Evolutionary conservation across 1,140 invertebrate genomes (phyloP).

Genomic region (Eumaeus atala): DNA sequence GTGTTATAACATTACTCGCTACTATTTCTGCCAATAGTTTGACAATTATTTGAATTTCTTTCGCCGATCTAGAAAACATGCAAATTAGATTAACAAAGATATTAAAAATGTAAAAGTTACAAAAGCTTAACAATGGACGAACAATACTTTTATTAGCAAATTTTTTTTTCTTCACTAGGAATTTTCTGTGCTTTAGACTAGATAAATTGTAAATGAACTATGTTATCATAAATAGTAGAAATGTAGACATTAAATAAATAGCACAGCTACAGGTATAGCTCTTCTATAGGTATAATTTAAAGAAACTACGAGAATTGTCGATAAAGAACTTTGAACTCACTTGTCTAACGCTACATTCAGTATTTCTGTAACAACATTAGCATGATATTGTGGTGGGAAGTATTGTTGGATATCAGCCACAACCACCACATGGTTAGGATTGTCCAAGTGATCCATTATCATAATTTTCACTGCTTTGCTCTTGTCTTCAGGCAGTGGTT

Average conservation of each 20-base stretch:
- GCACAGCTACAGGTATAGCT: too few species aligned
- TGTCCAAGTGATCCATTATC: constrained; percentile 41
- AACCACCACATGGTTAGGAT: constrained; percentile 41
- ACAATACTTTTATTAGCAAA: too few species aligned
- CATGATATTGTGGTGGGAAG: constrained; percentile 41
- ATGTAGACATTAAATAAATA: too few species aligned
- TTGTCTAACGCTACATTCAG: constrained; percentile 50
- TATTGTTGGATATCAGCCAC: constrained; percentile 39
- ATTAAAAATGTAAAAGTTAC: not conserved
- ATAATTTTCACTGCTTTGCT: constrained; percentile 43
- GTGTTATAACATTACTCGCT: constrained; percentile 39
- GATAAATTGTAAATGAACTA: too few species aligned
- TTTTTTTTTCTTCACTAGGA: too few species aligned
- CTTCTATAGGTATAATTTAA: too few species aligned
- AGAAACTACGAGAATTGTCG: not conserved
- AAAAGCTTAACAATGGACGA: too few species aligned
- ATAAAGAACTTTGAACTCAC: constrained; percentile 36
- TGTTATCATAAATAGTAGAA: too few species aligned
- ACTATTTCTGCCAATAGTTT: constrained; percentile 44
- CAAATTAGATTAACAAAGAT: not conserved
- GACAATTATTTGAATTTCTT: constrained; percentile 38
- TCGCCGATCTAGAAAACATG: constrained; percentile 39
- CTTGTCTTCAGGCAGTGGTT: constrained; percentile 40
- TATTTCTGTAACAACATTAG: constrained; percentile 51
- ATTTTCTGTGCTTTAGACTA: too few species aligned